Evolutionary conservation across 2,797 vertebrate genomes (phyloP).

Genomic region (Phrynocephalus vlangalii): DNA sequence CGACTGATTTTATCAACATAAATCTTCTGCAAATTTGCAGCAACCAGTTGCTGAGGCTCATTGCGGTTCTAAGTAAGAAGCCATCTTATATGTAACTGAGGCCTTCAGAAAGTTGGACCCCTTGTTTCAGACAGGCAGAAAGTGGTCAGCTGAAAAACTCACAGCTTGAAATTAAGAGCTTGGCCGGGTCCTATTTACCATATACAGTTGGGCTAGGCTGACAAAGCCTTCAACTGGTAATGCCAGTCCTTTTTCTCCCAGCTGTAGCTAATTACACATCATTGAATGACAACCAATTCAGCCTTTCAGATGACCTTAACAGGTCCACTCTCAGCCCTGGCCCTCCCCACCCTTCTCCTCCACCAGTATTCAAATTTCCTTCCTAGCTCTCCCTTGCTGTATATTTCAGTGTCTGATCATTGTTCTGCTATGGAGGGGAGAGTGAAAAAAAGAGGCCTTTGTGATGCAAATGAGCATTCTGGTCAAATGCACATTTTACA

Average conservation of each 20-base stretch:
- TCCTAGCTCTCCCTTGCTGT: background rate
- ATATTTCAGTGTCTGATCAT: slow-evolving; percentile 9
- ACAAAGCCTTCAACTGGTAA: background rate
- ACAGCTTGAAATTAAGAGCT: background rate
- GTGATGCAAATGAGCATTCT: slow-evolving; percentile 6
- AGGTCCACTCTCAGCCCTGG: background rate
- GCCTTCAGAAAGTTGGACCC: background rate
- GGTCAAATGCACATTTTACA: slow-evolving; percentile 10
- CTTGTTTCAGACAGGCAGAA: background rate
- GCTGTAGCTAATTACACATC: slow-evolving; percentile 4
- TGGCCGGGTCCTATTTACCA: too few relatives aligned
- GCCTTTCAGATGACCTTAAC: slow-evolving; percentile 1
- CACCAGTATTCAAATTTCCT: background rate
- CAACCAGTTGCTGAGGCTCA: too few relatives aligned
- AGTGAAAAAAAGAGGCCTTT: background rate
- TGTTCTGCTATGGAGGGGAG: slow-evolving; percentile 4
- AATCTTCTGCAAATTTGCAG: background rate
- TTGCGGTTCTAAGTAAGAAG: background rate
- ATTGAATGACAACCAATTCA: background rate
- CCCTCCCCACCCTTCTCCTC: background rate
- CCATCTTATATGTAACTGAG: background rate
- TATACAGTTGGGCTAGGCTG: background rate
- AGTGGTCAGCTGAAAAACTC: background rate
- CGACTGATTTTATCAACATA: background rate
- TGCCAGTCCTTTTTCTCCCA: background rate